These are phyloP conservation scores for Pomacea maculata DNA, from an alignment of 1,140 invertebrate genomes.

Conservation along the genomic window DNA sequence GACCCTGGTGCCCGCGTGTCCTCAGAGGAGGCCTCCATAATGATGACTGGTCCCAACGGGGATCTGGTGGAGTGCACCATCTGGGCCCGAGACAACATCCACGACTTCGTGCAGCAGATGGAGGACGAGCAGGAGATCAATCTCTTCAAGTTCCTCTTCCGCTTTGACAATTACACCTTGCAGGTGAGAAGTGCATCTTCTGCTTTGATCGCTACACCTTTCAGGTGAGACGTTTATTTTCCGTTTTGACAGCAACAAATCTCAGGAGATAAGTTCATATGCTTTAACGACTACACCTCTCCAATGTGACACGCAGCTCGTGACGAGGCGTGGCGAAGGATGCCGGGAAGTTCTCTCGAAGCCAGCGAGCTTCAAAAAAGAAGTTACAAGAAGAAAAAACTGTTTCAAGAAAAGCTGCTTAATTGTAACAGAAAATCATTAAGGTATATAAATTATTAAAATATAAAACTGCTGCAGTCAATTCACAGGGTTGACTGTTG, in stretches of 20 bases:
- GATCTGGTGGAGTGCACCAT: not conserved
- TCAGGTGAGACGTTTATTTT: not conserved
- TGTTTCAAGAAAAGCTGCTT: too few relatives aligned
- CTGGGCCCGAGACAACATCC: conserved; percentile 10
- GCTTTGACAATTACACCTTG: conserved; percentile 17
- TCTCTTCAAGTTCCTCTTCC: conserved; percentile 39
- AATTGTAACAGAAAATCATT: too few relatives aligned
- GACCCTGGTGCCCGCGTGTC: not conserved
- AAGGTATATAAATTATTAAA: too few relatives aligned
- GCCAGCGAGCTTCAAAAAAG: too few relatives aligned
- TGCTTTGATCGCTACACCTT: not conserved
- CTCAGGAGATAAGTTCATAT: not conserved
- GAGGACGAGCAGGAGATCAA: conserved; percentile 30
- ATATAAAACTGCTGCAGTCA: too few relatives aligned
- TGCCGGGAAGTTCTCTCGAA: too few relatives aligned
- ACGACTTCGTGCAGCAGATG: conserved; percentile 17
- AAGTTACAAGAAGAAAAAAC: too few relatives aligned
- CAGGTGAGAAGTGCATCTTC: not conserved
- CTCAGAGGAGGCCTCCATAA: not conserved
- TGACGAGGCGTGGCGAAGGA: too few relatives aligned
- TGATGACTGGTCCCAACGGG: not conserved
- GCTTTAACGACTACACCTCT: not conserved
- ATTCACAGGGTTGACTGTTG: too few relatives aligned
- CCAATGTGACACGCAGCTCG: not conserved
- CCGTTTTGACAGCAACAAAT: too few relatives aligned